A percentile compares a stretch with the other conserved stretches of the same genome.
These are phyloP conservation scores for Oligia strigilis DNA, from an alignment of 2,888 invertebrate genomes.

Conservation along the genomic window DNA sequence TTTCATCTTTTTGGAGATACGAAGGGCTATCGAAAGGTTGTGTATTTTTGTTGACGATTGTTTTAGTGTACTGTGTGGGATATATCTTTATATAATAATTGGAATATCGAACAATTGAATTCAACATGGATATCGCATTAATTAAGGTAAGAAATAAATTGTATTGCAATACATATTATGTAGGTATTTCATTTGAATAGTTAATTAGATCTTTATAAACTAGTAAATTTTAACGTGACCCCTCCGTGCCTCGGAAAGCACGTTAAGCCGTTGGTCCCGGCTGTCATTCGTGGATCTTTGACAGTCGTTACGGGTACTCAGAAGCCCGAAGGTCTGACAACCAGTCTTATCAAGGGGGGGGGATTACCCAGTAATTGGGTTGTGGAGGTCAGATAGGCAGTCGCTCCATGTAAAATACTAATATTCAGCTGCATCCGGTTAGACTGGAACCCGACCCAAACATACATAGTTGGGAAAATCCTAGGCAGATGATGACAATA, in stretches of 20 bases:
- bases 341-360: background rate
- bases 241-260: no score
- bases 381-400: background rate
- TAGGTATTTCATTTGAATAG: background rate
- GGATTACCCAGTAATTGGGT: background rate
- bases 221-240: background rate
- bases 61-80: constrained; percentile 16
- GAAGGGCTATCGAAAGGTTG: constrained; percentile 19
- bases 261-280: no score
- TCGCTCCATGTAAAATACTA: no score
- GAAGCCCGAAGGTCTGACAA: background rate
- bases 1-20: constrained; percentile 4
- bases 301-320: no score
- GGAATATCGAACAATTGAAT: background rate
- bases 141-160: constrained; percentile 46
- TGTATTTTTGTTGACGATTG: background rate
- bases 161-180: background rate
- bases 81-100: constrained; percentile 4
- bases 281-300: no score
- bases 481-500: background rate
- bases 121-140: constrained; percentile 43
- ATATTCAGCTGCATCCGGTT: background rate
- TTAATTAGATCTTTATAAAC: background rate
- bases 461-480: background rate
- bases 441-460: background rate